Evolutionary conservation across 2,888 invertebrate species (phyloP), one percentile per base, ranked within the genome.

Genomic region (Harpagoxenus sublaevis): DNA sequence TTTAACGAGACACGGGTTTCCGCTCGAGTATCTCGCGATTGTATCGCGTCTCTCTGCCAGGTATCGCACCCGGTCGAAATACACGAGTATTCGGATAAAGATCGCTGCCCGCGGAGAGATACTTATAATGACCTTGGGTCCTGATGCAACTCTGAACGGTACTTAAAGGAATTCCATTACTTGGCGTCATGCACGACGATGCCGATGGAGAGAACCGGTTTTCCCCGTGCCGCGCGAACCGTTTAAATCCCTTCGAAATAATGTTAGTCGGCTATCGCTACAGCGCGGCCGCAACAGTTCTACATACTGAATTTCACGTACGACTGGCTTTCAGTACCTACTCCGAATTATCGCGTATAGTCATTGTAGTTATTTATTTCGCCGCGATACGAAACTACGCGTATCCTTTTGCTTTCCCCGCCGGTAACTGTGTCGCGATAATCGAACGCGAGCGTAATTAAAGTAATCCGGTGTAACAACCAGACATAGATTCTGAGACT

Each of bases 111-210:
- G 35, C 53, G 63, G 65, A 84, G 73, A 82, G 83, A 86, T 73
- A 84, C 73, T 73, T 55, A 77, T 70, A 83, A 90, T 82, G 91
- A 90, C 91, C 91, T 91, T 91, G 91, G 89, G 68, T 85, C 86
- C 85, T 90, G 89, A 91, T 91, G 91, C 91, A 89, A 91, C 84
- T 88, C 87, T 83, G 83, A 89, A 91, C 89, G 91, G 91, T 91
- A 90, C 89, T 91, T 86, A 86, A 91, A 91, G 88, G 86, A 91
- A 91, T 91, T 91, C 91, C 89, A 88, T 86, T 87, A 83, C 78
- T 79, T 74, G 86, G 84, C 84, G 84, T 78, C 89, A 79, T 79
- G 88, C 84, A 73, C 84, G 83, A 78, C 66, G 71, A 6, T 12
- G 84, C 63, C 70, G 48, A 73, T 75, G 6, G 65, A 70, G 39